Evolutionary conservation across 2,888 invertebrate species (phyloP).

Genomic region (Cylindroiulus punctatus): DNA sequence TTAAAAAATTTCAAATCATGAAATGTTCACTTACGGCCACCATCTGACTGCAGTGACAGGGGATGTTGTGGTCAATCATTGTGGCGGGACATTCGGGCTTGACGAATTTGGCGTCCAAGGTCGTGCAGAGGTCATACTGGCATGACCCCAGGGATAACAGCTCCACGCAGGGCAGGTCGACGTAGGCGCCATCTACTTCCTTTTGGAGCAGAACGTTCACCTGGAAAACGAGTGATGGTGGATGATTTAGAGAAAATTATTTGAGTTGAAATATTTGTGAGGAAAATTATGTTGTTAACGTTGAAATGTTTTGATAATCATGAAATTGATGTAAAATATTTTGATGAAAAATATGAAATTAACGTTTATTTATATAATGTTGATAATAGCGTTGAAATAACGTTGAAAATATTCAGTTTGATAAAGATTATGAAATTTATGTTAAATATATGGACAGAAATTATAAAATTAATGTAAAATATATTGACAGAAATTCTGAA

Average conservation of each 20-base stretch:
- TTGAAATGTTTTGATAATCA: no score
- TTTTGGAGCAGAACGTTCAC: background rate
- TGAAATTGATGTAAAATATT: background rate
- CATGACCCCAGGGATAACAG: constrained; percentile 24
- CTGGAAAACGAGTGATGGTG: background rate
- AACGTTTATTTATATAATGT: background rate
- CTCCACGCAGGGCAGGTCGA: constrained; percentile 43
- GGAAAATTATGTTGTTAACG: no score
- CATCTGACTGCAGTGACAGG: no score
- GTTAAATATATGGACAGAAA: no score
- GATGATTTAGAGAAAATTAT: background rate
- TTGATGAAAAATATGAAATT: background rate
- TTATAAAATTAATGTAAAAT: no score
- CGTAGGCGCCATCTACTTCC: background rate
- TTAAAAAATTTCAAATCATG: no score
- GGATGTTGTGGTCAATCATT: no score
- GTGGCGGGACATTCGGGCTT: no score
- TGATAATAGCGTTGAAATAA: background rate
- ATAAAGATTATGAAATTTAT: no score
- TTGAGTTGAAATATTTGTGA: no score
- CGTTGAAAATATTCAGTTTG: background rate
- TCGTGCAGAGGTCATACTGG: constrained; percentile 42
- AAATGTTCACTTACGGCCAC: no score
- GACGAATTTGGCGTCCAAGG: background rate
- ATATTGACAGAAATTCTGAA: no score